A percentile compares a stretch with the other conserved stretches of the same genome.
Evolutionary conservation across 2,113 vertebrate genomes (phyloP).

Genomic region (Dermatemys mawii): DNA sequence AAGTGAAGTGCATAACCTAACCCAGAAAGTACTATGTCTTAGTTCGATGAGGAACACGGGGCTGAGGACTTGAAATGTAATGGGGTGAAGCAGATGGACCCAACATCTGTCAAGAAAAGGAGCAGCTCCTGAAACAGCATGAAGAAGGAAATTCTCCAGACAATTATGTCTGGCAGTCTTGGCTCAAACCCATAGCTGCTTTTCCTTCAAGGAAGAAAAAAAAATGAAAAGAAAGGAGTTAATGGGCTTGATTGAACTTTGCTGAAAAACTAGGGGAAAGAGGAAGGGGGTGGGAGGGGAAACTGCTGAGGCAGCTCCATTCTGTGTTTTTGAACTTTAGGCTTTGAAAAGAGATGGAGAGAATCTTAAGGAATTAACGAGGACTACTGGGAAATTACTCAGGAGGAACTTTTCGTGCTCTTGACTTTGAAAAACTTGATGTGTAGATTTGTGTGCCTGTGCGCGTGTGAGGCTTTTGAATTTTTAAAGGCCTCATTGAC

Average conservation of each 20-base stretch:
- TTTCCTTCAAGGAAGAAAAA: neutral
- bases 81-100: neutral
- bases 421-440: constrained; percentile 26
- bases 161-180: neutral
- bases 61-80: neutral
- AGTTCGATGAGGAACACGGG: neutral
- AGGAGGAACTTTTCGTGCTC: constrained; percentile 15
- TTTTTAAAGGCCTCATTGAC: neutral
- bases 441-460: neutral
- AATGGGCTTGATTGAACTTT: constrained; percentile 61
- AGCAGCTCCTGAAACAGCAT: neutral
- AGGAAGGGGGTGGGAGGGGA: neutral
- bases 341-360: constrained; percentile 72
- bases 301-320: constrained; percentile 74
- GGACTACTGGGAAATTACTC: constrained; percentile 71
- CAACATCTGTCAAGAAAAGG: neutral
- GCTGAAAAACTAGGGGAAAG: constrained; percentile 11
- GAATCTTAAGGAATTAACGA: constrained; percentile 74
- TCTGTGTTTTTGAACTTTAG: constrained; percentile 66
- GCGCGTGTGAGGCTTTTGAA: neutral
- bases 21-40: neutral
- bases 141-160: neutral
- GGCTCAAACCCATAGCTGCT: neutral
- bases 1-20: neutral
- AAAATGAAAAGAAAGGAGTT: constrained; percentile 33